Evolutionary conservation across 2,888 invertebrate species (phyloP).

Genomic region (Lypha dubia): DNA sequence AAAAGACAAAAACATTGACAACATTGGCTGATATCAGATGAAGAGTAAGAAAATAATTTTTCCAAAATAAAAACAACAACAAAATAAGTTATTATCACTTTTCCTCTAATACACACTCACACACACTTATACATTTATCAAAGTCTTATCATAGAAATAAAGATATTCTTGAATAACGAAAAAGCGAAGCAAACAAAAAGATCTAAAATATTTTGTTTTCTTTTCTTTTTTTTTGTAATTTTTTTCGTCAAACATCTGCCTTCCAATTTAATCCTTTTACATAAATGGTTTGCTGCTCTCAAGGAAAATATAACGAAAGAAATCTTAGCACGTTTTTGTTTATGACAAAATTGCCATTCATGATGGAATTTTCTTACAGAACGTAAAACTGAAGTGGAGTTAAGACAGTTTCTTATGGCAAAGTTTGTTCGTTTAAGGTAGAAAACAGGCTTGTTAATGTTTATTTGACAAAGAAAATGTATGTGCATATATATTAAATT

Average conservation of each 20-base stretch:
- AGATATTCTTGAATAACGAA: constrained; percentile 29
- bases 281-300: not conserved
- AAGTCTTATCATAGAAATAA: not conserved
- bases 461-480: not conserved
- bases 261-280: constrained; percentile 13
- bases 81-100: too few species aligned
- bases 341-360: constrained; percentile 16
- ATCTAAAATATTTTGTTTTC: not conserved
- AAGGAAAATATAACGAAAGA: not conserved
- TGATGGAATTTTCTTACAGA: not conserved
- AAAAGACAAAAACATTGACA: too few species aligned
- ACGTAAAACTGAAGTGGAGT: not conserved
- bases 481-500: too few species aligned
- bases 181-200: not conserved
- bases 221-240: not conserved
- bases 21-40: too few species aligned
- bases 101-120: not conserved
- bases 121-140: too few species aligned
- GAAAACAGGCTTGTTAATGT: not conserved
- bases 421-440: not conserved
- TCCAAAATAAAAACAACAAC: too few species aligned
- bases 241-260: not conserved
- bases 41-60: too few species aligned
- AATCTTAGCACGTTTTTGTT: constrained; percentile 21
- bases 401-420: not conserved